Conservation (phyloP, 2,888 invertebrate species). For the Chloroclystis v-ata region DNA sequence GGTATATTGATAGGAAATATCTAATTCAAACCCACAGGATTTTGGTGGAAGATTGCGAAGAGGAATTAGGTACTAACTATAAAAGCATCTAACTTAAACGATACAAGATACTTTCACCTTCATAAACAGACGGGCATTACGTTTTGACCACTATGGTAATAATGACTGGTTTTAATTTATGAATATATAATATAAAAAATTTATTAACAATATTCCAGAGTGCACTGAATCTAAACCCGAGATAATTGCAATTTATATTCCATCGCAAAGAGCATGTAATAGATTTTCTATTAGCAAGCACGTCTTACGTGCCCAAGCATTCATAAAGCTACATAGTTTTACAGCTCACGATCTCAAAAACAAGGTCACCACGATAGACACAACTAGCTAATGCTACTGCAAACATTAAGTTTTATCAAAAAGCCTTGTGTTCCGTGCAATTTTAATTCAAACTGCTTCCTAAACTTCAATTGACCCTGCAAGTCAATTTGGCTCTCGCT, state of each 20-base stretch:
- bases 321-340: background rate
- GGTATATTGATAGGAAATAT: too few species aligned
- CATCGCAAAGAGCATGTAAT: background rate
- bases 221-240: background rate
- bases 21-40: too few species aligned
- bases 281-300: background rate
- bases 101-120: too few species aligned
- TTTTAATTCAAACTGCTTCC: conserved; percentile 27
- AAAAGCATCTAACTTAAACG: too few species aligned
- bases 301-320: background rate
- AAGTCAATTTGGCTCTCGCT: conserved; percentile 48
- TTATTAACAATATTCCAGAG: too few species aligned
- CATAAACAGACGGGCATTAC: too few species aligned
- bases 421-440: conserved; percentile 22
- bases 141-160: too few species aligned
- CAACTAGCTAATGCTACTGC: background rate
- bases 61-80: too few species aligned
- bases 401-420: conserved; percentile 9
- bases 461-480: conserved; percentile 42
- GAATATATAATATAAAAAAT: too few species aligned
- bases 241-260: background rate
- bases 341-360: background rate
- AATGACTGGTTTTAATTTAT: too few species aligned
- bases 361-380: conserved; percentile 9
- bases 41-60: too few species aligned